Base-by-base conservation (phyloP, 1,140 invertebrate species). In the Macrocentrus cingulum region DNA sequence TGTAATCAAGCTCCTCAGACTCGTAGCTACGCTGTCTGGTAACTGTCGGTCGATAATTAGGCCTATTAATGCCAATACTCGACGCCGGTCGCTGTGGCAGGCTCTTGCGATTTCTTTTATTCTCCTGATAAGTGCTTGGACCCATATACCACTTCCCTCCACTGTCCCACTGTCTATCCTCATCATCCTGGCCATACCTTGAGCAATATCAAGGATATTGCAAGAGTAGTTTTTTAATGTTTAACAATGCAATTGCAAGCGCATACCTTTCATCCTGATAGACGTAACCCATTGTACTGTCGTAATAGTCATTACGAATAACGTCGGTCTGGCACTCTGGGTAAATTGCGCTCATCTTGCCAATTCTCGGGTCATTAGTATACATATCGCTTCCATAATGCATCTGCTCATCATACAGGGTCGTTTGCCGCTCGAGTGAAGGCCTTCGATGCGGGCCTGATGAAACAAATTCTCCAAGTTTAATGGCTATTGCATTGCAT, bases 361-460 rank as follows among this genome's bases (percentile, higher is more conserved):
- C 60, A 22, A 72, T 61, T 59, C 63, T 67, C 18, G 64, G 60
- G 39, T 77, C 67, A 48, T 61, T 74, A 55, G 49, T 50, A 56
- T 76, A 77, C 29, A 60, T 66, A 60, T 79, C 73, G 44, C 61
- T 48, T 9, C 45, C 56, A 36, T 70, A 72, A 53, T 74, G 70
- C 34, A 76, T 79, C 49, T 83, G 77, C 62, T 92, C 90, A 71
- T 91, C 89, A 66, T 90, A 91, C 61, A 91, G 74, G 48, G 88
- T 91, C 60, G 84, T 88, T 78, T 92, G 90, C 69, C 90, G 81
- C 74, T 91, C 90, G 63, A 92, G 79, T 74, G 89, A 91, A 59
- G 88, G 88, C 70, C 87, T 82, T 70, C 89, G 82, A 54, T 82
- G 70, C 52, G 75, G 79, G 66, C 76, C 77, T 83, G 65, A n/a